phyloP scores from a whole-genome alignment of 2,888 invertebrate genomes.

The Melanostoma scalare region DNA sequence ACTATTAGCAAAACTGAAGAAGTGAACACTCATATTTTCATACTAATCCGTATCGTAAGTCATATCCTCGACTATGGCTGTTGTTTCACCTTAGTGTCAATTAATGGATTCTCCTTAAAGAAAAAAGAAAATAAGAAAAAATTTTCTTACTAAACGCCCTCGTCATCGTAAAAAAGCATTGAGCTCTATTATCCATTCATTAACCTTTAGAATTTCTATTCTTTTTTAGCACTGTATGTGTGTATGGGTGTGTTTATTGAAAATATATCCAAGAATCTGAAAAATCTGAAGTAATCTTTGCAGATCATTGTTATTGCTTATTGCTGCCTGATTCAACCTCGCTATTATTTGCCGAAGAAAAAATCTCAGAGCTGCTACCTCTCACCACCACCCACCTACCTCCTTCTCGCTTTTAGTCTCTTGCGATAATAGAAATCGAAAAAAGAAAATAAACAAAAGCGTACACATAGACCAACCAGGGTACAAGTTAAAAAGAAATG shows the following conservation, averaged over 20 bases:
- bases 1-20: too few species aligned
- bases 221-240: not conserved
- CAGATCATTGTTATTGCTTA: slow-evolving; percentile 7
- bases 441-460: slow-evolving; percentile 39
- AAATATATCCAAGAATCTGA: slow-evolving; percentile 9
- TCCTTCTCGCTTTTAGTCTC: not conserved
- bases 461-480: not conserved
- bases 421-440: slow-evolving; percentile 22
- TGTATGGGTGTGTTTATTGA: not conserved
- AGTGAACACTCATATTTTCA: too few species aligned
- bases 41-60: too few species aligned
- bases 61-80: too few species aligned
- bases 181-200: slow-evolving; percentile 15
- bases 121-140: too few species aligned
- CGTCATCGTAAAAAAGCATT: slow-evolving; percentile 12
- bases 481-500: too few species aligned
- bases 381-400: not conserved
- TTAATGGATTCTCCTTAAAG: too few species aligned
- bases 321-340: slow-evolving; percentile 33
- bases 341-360: slow-evolving; percentile 19
- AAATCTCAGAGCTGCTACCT: slow-evolving; percentile 14
- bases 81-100: too few species aligned
- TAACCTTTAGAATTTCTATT: slow-evolving; percentile 6
- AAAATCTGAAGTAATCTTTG: slow-evolving; percentile 26
- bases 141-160: too few species aligned